Evolutionary conservation across 2,113 vertebrate species (phyloP).

Genomic region (Callocephalon fimbriatum): DNA sequence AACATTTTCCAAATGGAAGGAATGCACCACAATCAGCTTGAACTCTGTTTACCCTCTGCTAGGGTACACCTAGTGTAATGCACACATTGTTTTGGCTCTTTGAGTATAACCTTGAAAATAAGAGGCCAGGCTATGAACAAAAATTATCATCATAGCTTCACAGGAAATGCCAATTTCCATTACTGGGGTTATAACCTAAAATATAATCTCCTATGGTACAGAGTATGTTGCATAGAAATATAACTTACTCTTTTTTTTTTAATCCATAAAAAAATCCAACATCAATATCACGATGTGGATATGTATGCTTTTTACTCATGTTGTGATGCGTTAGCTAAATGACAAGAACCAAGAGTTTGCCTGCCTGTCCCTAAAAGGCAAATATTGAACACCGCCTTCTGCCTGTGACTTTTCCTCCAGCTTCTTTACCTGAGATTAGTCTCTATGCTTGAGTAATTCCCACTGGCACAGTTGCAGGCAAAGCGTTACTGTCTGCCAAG

Average conservation of each 20-base stretch:
- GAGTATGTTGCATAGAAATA: neutral
- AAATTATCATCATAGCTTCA: neutral
- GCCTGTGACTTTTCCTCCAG: conserved; percentile 37
- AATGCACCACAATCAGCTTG: neutral
- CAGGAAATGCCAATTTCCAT: neutral
- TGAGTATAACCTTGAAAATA: neutral
- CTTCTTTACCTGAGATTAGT: conserved; percentile 8
- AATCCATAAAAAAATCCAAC: neutral
- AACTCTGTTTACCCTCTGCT: neutral
- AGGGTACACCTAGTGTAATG: neutral
- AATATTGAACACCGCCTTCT: neutral
- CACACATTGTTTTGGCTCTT: neutral
- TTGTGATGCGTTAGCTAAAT: neutral
- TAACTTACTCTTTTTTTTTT: neutral
- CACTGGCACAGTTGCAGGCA: conserved; percentile 50
- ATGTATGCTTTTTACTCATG: neutral
- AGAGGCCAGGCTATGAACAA: neutral
- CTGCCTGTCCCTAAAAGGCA: conserved; percentile 14
- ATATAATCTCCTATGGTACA: neutral
- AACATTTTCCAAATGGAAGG: neutral
- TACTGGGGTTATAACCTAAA: neutral
- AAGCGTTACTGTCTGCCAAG: conserved; percentile 45
- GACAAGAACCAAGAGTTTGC: neutral
- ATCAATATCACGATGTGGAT: neutral
- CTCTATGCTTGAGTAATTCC: conserved; percentile 47